A percentile compares a stretch with the other conserved stretches of the same genome.
Evolutionary conservation across 30 jellyfish, hydroid and myxozoan genomes (phyloP).

Genomic region (Aurelia aurita complex sp. Pacific): DNA sequence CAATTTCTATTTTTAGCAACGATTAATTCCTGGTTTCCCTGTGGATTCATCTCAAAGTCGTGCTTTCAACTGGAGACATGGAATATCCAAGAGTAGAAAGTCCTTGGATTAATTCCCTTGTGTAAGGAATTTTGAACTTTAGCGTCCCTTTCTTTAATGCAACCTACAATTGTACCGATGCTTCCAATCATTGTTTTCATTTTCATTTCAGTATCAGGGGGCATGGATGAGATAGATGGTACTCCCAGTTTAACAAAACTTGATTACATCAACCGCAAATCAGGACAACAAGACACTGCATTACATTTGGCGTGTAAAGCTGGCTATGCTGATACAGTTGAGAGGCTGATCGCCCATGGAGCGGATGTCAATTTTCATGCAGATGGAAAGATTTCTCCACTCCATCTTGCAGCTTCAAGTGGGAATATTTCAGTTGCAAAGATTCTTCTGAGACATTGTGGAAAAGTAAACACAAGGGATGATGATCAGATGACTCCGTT

Average conservation of each 20-base stretch:
- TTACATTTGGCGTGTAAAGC: conserved; percentile 92
- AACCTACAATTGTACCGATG: too few relatives aligned
- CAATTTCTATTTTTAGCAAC: too few relatives aligned
- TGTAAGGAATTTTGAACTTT: too few relatives aligned
- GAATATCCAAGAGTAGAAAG: too few relatives aligned
- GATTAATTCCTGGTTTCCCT: too few relatives aligned
- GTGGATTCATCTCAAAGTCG: too few relatives aligned
- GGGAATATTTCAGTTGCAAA: conserved; percentile 76
- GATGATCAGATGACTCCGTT: conserved; percentile 83
- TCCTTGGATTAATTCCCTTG: too few relatives aligned
- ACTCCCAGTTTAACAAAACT: conserved; percentile 12
- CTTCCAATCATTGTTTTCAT: not conserved
- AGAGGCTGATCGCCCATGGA: conserved; percentile 77
- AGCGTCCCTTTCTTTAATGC: too few relatives aligned
- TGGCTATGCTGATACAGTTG: conserved; percentile 81
- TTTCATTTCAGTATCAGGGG: conserved; percentile 39
- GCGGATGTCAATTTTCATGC: conserved; percentile 89
- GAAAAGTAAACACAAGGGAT: conserved; percentile 86
- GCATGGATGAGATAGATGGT: conserved; percentile 50
- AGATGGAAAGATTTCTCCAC: conserved; percentile 81
- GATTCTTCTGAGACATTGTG: conserved; percentile 48
- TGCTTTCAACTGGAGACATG: too few relatives aligned
- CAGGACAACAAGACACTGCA: conserved; percentile 83
- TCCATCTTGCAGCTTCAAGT: conserved; percentile 93
- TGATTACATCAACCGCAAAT: conserved; percentile 51